Percentiles rank a stretch among this genome's conserved stretches.
Evolutionary conservation across 2,113 vertebrate genomes (phyloP).

Genomic region (Gallinago jamesoni): DNA sequence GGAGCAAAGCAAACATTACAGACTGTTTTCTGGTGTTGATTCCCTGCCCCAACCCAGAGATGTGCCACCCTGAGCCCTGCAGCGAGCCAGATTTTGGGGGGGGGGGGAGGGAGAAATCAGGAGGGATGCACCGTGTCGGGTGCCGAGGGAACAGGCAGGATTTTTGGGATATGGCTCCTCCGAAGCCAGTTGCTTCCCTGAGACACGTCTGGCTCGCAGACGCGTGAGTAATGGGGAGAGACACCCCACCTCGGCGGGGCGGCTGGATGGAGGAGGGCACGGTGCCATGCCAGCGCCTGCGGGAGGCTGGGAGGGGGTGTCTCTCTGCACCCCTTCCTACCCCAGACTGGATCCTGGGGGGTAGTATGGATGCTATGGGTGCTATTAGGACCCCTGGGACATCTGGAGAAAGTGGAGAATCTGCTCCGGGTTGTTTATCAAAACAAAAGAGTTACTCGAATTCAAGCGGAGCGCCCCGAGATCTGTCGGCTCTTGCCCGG

Average conservation of each 20-base stretch:
- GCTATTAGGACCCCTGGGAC: neutral
- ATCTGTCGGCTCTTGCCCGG: neutral
- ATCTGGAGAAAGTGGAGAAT: neutral
- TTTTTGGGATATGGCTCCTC: neutral
- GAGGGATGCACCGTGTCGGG: accelerated
- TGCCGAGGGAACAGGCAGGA: neutral
- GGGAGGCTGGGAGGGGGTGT: accelerated
- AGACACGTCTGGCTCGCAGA: accelerated
- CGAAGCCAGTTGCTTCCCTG: neutral
- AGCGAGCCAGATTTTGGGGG: neutral
- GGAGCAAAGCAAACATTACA: neutral
- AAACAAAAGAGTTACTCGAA: neutral
- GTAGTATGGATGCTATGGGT: neutral
- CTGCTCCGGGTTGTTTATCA: neutral
- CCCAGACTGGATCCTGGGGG: neutral
- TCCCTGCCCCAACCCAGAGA: neutral
- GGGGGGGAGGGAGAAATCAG: accelerated
- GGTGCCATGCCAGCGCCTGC: neutral
- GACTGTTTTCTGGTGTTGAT: neutral
- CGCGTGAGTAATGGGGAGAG: neutral
- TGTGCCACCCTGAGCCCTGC: accelerated
- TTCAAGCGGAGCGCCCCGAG: neutral
- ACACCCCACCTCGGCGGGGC: accelerated
- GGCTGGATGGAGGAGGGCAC: neutral
- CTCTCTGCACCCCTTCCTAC: neutral